Evolutionary conservation across 2,888 invertebrate species (phyloP).

Genomic region (Megaustenia siamemsis): DNA sequence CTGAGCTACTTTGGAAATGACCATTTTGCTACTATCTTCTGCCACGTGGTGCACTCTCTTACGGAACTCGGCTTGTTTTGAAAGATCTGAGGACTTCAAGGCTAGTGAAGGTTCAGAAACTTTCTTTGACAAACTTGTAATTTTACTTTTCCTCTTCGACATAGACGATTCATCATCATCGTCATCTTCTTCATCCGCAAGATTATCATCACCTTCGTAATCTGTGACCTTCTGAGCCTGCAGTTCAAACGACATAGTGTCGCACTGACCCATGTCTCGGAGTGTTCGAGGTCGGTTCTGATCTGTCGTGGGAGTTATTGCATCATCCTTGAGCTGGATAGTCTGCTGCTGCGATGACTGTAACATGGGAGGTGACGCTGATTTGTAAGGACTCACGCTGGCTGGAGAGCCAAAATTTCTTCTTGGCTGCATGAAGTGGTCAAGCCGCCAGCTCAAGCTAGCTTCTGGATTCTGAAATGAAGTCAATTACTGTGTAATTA

Average conservation of each 20-base stretch:
- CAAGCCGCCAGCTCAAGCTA: constrained; percentile 45
- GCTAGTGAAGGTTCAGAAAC: not conserved
- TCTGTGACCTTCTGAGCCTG: not conserved
- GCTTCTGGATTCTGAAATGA: constrained; percentile 43
- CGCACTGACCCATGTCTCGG: constrained; percentile 48
- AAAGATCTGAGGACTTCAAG: not conserved
- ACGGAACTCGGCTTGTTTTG: not conserved
- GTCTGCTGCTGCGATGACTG: not conserved
- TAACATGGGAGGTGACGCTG: not conserved
- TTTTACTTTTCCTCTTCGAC: not conserved
- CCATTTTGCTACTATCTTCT: not conserved
- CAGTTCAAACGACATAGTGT: constrained; percentile 52
- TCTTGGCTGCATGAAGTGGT: constrained; percentile 43
- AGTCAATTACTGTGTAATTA: too few relatives aligned
- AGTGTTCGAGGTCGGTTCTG: constrained; percentile 44
- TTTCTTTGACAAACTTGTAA: not conserved
- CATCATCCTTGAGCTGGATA: constrained; percentile 19
- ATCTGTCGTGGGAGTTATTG: not conserved
- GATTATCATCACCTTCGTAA: not conserved
- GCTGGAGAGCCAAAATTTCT: constrained; percentile 34
- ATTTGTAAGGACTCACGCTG: constrained; percentile 26
- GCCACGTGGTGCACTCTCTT: not conserved
- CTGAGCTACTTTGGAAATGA: not conserved
- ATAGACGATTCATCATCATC: not conserved
- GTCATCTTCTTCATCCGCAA: constrained; percentile 7